These are phyloP conservation scores for Metalampra italica DNA, from an alignment of 2,888 invertebrate species.

Conservation along the genomic window DNA sequence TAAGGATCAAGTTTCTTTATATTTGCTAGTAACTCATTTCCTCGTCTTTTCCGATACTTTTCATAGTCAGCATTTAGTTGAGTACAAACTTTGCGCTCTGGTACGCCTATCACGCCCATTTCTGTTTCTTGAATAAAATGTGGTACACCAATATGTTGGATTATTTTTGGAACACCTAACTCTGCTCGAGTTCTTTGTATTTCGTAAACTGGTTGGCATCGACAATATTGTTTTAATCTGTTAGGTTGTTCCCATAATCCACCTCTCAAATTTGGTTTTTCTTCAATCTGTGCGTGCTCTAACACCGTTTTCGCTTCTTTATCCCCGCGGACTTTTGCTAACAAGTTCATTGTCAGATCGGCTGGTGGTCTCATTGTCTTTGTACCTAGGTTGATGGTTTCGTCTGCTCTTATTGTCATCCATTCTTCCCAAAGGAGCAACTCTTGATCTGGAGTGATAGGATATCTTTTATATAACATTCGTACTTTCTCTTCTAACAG, in stretches of 20 bases:
- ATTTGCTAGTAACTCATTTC: conserved; percentile 36
- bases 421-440: conserved; percentile 63
- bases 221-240: conserved; percentile 47
- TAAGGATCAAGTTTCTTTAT: conserved; percentile 55
- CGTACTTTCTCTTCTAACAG: conserved; percentile 7
- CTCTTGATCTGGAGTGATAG: conserved; percentile 43
- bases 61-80: conserved; percentile 41
- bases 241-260: conserved; percentile 48
- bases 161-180: conserved; percentile 40
- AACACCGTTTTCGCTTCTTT: conserved; percentile 54
- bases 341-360: conserved; percentile 58
- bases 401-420: conserved; percentile 55
- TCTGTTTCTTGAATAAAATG: conserved; percentile 45
- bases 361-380: conserved; percentile 37
- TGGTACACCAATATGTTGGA: conserved; percentile 61
- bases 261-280: conserved; percentile 41
- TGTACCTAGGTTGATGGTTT: conserved; percentile 38
- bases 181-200: conserved; percentile 49
- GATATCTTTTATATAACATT: conserved; percentile 18
- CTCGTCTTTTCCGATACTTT: conserved; percentile 43
- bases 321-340: conserved; percentile 44
- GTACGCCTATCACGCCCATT: conserved; percentile 43
- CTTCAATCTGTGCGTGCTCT: conserved; percentile 52
- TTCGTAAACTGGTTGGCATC: conserved; percentile 54
- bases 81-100: conserved; percentile 30